phyloP scores from a whole-genome alignment of 1,140 invertebrate genomes.

The Aphelenchoides besseyi region DNA sequence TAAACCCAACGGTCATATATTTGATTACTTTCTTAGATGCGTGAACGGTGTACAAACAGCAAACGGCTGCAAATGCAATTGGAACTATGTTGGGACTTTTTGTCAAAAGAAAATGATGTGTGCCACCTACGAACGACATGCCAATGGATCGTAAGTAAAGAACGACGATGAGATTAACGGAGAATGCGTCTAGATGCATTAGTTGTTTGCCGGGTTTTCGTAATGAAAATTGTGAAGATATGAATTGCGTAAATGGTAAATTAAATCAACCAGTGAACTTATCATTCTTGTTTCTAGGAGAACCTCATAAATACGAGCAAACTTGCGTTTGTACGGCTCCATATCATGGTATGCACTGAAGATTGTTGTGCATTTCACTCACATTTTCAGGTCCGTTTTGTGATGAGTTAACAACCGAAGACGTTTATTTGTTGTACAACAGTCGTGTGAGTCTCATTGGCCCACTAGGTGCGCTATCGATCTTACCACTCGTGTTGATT shows the following conservation, averaged over 20 bases:
- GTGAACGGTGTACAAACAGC: constrained; percentile 29
- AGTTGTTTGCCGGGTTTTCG: too few relatives aligned
- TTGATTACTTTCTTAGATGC: constrained; percentile 29
- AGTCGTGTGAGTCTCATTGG: constrained; percentile 40
- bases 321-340: constrained; percentile 44
- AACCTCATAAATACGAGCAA: constrained; percentile 34
- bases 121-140: constrained; percentile 27
- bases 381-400: constrained; percentile 29
- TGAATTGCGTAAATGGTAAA: too few relatives aligned
- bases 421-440: constrained; percentile 53
- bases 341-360: constrained; percentile 31
- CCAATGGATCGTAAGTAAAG: constrained; percentile 45
- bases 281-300: constrained; percentile 43
- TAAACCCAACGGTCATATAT: neutral
- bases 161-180: constrained; percentile 45
- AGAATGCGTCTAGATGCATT: too few relatives aligned
- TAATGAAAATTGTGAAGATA: too few relatives aligned
- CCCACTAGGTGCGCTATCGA: constrained; percentile 42
- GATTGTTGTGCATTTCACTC: neutral
- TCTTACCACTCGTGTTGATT: constrained; percentile 48
- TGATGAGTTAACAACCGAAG: constrained; percentile 43
- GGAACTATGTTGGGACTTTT: constrained; percentile 44
- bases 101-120: constrained; percentile 43
- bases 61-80: constrained; percentile 30
- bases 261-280: too few relatives aligned